Conservation (phyloP, 2,113 vertebrate species). For the Motacilla alba region DNA sequence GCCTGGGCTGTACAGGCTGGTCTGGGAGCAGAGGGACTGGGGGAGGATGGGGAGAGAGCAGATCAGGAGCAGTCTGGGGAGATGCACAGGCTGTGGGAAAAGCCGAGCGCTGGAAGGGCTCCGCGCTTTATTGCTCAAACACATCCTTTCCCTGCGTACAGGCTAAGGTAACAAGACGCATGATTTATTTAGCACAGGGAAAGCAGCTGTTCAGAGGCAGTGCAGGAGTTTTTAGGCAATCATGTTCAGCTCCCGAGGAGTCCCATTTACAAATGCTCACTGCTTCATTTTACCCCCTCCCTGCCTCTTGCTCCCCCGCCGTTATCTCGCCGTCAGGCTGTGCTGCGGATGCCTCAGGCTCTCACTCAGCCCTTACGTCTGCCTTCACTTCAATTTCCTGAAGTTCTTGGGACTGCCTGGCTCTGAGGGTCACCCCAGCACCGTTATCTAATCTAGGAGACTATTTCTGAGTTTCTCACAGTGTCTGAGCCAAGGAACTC, state of each 20-base stretch:
- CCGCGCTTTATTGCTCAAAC: not conserved
- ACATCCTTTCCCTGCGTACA: not conserved
- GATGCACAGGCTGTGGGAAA: not conserved
- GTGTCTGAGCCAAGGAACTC: not conserved
- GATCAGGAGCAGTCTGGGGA: not conserved
- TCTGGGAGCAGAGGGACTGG: not conserved
- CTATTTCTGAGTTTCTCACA: not conserved
- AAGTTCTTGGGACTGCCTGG: not conserved
- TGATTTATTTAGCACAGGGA: conserved; percentile 52
- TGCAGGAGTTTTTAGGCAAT: conserved; percentile 6
- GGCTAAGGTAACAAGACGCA: conserved; percentile 39
- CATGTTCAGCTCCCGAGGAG: not conserved
- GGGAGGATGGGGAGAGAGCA: not conserved
- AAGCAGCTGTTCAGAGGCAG: conserved; percentile 35
- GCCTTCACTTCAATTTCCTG: not conserved
- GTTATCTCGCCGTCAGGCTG: not conserved
- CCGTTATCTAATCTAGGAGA: not conserved
- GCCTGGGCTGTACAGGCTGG: too few relatives aligned
- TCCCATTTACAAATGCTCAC: conserved; percentile 4
- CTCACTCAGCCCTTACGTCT: not conserved
- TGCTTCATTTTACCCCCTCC: not conserved
- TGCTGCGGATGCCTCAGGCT: not conserved
- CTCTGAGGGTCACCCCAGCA: not conserved
- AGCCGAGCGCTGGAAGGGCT: not conserved
- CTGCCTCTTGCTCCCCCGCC: not conserved